A percentile compares a stretch with the other conserved stretches of the same genome.
Conservation (phyloP, 1,140 invertebrate species). For the Drosophila equinoxialis region DNA sequence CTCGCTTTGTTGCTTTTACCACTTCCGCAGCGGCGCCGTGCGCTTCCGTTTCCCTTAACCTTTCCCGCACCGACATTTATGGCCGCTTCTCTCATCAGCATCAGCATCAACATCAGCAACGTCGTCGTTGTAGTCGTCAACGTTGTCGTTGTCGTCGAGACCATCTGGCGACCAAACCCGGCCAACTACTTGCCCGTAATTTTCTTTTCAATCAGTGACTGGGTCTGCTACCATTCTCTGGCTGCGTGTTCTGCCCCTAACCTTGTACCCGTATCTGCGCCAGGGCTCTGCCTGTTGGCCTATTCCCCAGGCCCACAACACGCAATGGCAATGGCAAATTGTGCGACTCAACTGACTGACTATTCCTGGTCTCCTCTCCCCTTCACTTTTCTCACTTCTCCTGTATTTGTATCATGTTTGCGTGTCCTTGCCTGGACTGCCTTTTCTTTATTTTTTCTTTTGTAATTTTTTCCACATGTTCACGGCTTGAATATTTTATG, state of each 20-base stretch:
- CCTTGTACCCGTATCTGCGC: not conserved
- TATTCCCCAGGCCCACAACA: conserved; percentile 37
- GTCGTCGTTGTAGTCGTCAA: conserved; percentile 30
- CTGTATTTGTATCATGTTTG: conserved; percentile 42
- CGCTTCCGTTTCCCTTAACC: conserved; percentile 62
- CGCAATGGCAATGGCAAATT: conserved; percentile 57
- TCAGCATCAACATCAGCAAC: conserved; percentile 11
- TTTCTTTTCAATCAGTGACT: conserved; percentile 77
- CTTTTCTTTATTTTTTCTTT: conserved; percentile 27
- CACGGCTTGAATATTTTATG: conserved; percentile 79
- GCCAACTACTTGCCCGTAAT: conserved; percentile 71
- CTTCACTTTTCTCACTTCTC: not conserved
- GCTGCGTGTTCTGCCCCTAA: not conserved
- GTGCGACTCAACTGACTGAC: conserved; percentile 32
- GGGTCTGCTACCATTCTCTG: conserved; percentile 6
- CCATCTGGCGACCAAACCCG: conserved; percentile 48
- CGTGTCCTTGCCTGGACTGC: conserved; percentile 27
- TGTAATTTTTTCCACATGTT: conserved; percentile 78
- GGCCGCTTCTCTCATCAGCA: conserved; percentile 53
- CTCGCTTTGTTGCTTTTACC: conserved; percentile 54
- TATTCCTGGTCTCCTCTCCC: conserved; percentile 17
- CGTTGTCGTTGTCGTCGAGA: conserved; percentile 30
- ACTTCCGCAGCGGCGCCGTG: conserved; percentile 70
- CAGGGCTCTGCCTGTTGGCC: conserved; percentile 26
- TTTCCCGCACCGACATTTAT: conserved; percentile 57